phyloP scores from a whole-genome alignment of 2,888 invertebrate genomes.

The Eupithecia exiguata region DNA sequence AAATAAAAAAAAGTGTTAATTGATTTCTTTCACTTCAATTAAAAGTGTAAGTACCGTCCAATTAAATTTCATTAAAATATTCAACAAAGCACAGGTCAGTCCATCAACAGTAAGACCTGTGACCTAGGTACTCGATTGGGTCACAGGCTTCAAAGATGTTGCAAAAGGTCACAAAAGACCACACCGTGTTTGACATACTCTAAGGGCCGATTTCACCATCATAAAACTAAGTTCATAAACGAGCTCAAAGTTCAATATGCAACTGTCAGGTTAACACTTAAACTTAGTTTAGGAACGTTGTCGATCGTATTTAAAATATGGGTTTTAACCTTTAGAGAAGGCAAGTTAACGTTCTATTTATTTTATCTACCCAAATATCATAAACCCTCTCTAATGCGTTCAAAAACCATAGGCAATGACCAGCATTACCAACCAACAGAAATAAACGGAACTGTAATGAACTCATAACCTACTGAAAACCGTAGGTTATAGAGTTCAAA shows the following conservation, averaged over 20 bases:
- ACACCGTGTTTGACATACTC: not conserved
- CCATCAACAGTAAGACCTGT: not conserved
- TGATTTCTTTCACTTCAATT: not conserved
- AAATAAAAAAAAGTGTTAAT: too few relatives aligned
- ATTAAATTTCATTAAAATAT: not conserved
- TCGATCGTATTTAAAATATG: not conserved
- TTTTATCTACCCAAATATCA: too few relatives aligned
- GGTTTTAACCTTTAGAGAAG: not conserved
- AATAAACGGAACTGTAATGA: too few relatives aligned
- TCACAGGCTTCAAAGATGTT: not conserved
- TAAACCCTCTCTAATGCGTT: too few relatives aligned
- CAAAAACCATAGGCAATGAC: too few relatives aligned
- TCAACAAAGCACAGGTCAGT: not conserved
- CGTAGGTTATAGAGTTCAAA: too few relatives aligned
- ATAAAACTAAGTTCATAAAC: constrained; percentile 5
- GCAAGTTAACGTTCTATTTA: not conserved
- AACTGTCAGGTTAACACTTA: not conserved
- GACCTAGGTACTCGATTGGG: not conserved
- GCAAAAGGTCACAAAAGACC: not conserved
- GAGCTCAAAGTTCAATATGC: not conserved
- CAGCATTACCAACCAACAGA: too few relatives aligned
- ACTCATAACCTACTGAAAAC: too few relatives aligned
- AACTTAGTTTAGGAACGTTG: not conserved
- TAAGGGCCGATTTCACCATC: constrained; percentile 9
- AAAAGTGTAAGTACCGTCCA: not conserved